phyloP scores from a whole-genome alignment of 2,113 vertebrate species.

The Talpa occidentalis region DNA sequence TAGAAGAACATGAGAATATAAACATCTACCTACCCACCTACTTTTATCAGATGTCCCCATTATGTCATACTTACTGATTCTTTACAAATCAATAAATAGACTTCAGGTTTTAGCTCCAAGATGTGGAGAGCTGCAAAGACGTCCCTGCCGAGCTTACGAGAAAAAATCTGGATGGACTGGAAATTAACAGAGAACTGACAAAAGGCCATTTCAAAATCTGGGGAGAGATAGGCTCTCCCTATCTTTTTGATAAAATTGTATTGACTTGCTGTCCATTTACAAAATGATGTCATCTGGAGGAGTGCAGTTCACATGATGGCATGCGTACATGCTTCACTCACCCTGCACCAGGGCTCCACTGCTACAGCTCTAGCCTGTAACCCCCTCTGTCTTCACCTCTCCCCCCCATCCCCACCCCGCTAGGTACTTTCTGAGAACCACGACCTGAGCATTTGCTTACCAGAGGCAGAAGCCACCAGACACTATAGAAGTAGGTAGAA shows the following conservation, averaged over 20 bases:
- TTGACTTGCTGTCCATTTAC: too few relatives aligned
- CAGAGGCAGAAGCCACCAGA: conserved; percentile 8
- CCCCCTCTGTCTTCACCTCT: too few relatives aligned
- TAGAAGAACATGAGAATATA: conserved; percentile 31
- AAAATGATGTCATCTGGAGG: too few relatives aligned
- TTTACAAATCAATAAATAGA: conserved; percentile 61
- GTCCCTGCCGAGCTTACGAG: conserved; percentile 26
- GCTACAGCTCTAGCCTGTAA: too few relatives aligned
- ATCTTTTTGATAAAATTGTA: too few relatives aligned
- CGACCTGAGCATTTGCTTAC: background rate
- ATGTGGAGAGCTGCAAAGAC: conserved; percentile 47
- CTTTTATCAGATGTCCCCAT: conserved; percentile 56
- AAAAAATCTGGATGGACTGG: conserved; percentile 54
- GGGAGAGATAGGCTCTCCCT: background rate
- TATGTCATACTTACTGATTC: conserved; percentile 51
- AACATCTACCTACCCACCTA: conserved; percentile 28
- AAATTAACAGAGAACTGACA: conserved; percentile 43
- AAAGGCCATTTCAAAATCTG: conserved; percentile 42
- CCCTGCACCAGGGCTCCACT: too few relatives aligned
- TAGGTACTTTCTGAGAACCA: background rate
- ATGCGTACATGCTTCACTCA: too few relatives aligned
- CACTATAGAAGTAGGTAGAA: background rate
- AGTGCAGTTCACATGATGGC: too few relatives aligned
- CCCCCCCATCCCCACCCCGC: too few relatives aligned
- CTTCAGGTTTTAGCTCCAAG: conserved; percentile 50